Percentiles rank a stretch among this genome's conserved stretches.
phyloP scores from a whole-genome alignment of 1,140 invertebrate species.

The Myzus persicae region DNA sequence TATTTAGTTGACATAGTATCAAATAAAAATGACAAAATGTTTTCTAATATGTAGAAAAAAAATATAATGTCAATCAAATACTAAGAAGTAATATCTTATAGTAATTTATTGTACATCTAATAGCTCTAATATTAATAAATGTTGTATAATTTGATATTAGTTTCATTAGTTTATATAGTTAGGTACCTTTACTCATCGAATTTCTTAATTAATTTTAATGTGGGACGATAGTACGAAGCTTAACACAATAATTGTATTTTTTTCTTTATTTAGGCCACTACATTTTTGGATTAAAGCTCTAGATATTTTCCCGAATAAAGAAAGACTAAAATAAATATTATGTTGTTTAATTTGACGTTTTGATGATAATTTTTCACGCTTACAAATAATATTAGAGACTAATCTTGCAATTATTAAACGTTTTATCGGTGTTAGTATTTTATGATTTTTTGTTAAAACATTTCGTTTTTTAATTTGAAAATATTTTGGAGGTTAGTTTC shows the following conservation, averaged over 20 bases:
- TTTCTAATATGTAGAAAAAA: neutral
- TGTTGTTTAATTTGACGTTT: neutral
- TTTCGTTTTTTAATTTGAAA: neutral
- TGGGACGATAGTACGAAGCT: neutral
- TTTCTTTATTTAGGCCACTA: neutral
- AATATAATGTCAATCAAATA: neutral
- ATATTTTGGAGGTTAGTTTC: neutral
- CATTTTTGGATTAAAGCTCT: neutral
- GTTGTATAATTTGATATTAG: neutral
- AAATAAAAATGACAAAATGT: neutral
- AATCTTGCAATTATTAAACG: neutral
- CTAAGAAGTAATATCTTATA: neutral
- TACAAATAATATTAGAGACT: neutral
- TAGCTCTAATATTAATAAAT: neutral
- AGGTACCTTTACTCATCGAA: neutral
- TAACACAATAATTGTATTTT: neutral
- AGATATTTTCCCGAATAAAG: neutral
- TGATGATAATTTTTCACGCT: neutral
- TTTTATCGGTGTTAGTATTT: neutral
- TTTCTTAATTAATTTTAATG: neutral
- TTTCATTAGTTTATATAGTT: neutral
- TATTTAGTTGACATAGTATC: neutral
- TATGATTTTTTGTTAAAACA: neutral
- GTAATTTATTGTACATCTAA: neutral
- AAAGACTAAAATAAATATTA: neutral